Percentiles rank a stretch among this genome's conserved stretches.
Evolutionary conservation across 2,113 vertebrate species (phyloP).

Genomic region (Dasyornis broadbenti): DNA sequence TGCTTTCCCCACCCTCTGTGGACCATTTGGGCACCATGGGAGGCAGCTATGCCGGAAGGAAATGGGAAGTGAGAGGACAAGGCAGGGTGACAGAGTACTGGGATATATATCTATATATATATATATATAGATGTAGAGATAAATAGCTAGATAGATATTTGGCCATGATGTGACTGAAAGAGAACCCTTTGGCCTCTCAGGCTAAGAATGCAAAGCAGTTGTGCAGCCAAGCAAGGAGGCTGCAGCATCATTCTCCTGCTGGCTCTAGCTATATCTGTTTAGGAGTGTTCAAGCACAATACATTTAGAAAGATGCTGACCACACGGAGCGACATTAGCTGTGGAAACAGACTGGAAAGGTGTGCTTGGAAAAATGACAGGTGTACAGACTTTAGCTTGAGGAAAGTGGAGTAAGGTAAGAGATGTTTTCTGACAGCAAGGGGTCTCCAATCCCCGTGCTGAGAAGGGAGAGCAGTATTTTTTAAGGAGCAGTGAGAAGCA

Average conservation of each 20-base stretch:
- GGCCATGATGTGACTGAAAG: neutral
- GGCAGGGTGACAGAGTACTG: neutral
- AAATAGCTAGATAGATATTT: too few species aligned
- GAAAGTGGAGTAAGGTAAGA: neutral
- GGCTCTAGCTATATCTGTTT: fast-evolving
- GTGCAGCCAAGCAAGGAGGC: neutral
- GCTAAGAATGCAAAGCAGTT: neutral
- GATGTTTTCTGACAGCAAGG: neutral
- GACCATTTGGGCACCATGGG: neutral
- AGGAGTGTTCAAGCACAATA: neutral
- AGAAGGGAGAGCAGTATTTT: neutral
- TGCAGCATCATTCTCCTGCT: neutral
- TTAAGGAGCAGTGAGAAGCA: neutral
- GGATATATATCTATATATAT: neutral
- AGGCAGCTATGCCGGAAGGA: neutral
- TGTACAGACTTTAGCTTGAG: neutral
- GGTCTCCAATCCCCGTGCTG: neutral
- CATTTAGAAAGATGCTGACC: neutral
- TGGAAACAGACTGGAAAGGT: neutral
- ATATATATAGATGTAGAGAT: too few species aligned
- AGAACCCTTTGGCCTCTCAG: neutral
- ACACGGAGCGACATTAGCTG: neutral
- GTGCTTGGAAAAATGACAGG: neutral
- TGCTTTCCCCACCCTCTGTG: neutral
- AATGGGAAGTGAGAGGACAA: neutral